Evolutionary conservation across 2,888 invertebrate species (phyloP), one percentile per base, ranked within the genome.

Genomic region (Lamellibrachia columna): DNA sequence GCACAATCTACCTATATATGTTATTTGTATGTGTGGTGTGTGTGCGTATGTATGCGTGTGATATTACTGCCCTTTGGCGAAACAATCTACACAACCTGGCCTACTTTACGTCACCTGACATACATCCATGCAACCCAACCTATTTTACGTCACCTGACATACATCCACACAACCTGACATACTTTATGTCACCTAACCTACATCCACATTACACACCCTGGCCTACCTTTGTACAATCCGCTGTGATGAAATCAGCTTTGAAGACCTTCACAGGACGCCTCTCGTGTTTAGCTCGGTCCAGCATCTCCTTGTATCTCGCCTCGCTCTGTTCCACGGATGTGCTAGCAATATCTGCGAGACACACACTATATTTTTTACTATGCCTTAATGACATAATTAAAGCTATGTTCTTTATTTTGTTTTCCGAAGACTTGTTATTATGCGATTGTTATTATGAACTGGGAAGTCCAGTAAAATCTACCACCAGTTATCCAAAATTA

Each of bases 261-360:
- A 98, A 99, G 91, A 97, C 93, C 92, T 95, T 94, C 58, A 95
- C 94, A 52, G 94, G 94, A 58, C 95, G 95, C 60, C 96, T 95
- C 90, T 97, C 97, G 11, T 94, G 94, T 22, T 93, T 92, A 58
- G 93, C 94, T 92, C 95, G 94, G 22, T 95, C 94, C 22, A 94
- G 91, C 96, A 98, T 97, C 53, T 98, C 98, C 15, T 98, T 97
- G 96, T 98, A 99, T 9, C 99, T 97, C 15, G 97, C 97, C 96
- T 98, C 97, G 96, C 99, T 99, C 95, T 99, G 99, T 94, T 98
- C 98, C 53, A 99, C 97, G 1, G 99, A 99, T 0, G 98, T 98
- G 91, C 98, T 98, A 0, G 99, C 99, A 95, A 99, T 99, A 96
- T 99, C 97, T 97, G 94, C 40, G 40, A 40, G 40, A 40, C 40